A percentile compares a stretch with the other conserved stretches of the same genome.
phyloP scores from a whole-genome alignment of 2,113 vertebrate genomes.

The Erythrocebus patas region DNA sequence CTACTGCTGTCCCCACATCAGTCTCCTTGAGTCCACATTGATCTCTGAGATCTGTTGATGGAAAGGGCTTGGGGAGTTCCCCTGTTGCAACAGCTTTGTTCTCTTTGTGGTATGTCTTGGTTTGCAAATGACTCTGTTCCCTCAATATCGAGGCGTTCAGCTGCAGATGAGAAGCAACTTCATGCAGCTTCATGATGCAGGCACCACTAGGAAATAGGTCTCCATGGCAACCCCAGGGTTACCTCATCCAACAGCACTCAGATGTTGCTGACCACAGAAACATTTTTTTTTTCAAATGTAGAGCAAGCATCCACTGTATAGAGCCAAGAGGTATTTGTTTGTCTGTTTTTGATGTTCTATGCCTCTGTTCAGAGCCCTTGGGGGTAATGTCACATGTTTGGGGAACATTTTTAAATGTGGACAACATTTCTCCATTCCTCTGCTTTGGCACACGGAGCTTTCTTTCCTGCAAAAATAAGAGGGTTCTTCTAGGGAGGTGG shows the following conservation, averaged over 20 bases:
- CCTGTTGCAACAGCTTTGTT: neutral
- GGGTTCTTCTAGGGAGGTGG: neutral
- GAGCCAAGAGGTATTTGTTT: neutral
- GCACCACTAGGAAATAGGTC: constrained; percentile 35
- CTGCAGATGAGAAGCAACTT: neutral
- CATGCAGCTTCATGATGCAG: constrained; percentile 45
- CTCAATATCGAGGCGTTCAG: neutral
- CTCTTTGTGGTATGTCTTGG: neutral
- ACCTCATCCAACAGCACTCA: constrained; percentile 66
- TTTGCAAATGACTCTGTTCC: neutral
- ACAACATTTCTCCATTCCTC: neutral
- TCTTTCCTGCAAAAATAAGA: constrained; percentile 11
- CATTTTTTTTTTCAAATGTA: constrained; percentile 1
- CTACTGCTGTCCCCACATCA: too few species aligned
- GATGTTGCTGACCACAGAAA: constrained; percentile 55
- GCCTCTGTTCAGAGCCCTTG: neutral
- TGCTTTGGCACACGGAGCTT: neutral
- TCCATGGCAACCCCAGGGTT: constrained; percentile 47
- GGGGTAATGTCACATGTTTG: neutral
- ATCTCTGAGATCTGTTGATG: neutral
- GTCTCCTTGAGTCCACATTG: neutral
- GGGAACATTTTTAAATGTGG: neutral
- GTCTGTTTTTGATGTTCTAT: constrained; percentile 11
- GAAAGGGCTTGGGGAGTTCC: neutral
- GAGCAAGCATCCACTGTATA: constrained; percentile 11